Percentiles rank a stretch among this genome's conserved stretches.
Evolutionary conservation across 1,140 invertebrate species (phyloP).

Genomic region (Bombyx mori): ASM3026992v2 NC_085115.1:9843001-9843500

Average conservation of each 20-base stretch:
- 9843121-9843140: no score
- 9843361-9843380: conserved; percentile 88
- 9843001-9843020: no score
- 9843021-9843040: no score
- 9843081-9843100: no score
- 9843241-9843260: conserved; percentile 96
- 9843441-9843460: conserved; percentile 93
- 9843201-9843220: neutral
- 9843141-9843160: neutral
- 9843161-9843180: neutral
- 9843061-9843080: no score
- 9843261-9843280: conserved; percentile 96
- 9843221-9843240: conserved; percentile 88
- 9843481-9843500: conserved; percentile 89
- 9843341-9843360: conserved; percentile 95
- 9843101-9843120: no score
- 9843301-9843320: conserved; percentile 93
- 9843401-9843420: conserved; percentile 91
- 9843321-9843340: conserved; percentile 92
- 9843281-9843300: conserved; percentile 94
- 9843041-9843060: no score
- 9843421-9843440: conserved; percentile 91
- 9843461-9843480: conserved; percentile 93
- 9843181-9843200: neutral
- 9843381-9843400: conserved; percentile 87